A percentile compares a stretch with the other conserved stretches of the same genome.
phyloP scores from a whole-genome alignment of 2,113 vertebrate genomes.

The Anarrhichthys ocellatus region DNA sequence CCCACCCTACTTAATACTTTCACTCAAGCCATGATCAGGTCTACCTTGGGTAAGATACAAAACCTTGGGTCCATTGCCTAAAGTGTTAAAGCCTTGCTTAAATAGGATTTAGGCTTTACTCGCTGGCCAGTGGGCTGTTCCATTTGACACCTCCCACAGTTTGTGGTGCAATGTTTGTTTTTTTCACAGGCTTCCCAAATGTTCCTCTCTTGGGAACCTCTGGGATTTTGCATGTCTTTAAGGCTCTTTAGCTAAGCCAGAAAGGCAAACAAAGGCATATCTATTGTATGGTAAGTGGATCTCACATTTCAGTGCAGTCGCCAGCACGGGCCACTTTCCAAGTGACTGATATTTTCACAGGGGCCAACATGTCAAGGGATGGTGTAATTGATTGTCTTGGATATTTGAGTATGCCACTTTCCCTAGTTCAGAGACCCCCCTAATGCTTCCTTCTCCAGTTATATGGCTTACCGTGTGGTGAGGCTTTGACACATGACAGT shows the following conservation, averaged over 20 bases:
- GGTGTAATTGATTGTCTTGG: slow-evolving; percentile 90
- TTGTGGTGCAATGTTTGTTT: slow-evolving; percentile 72
- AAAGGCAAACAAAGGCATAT: slow-evolving; percentile 85
- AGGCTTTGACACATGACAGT: slow-evolving; percentile 60
- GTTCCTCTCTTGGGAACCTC: slow-evolving; percentile 63
- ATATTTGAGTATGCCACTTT: slow-evolving; percentile 87
- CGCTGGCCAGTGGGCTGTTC: slow-evolving; percentile 56
- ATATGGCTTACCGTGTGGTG: slow-evolving; percentile 49
- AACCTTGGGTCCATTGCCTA: slow-evolving; percentile 38
- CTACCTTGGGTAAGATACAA: slow-evolving; percentile 40
- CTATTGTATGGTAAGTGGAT: slow-evolving; percentile 92
- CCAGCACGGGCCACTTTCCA: slow-evolving; percentile 91
- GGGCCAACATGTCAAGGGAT: slow-evolving; percentile 89
- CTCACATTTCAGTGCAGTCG: slow-evolving; percentile 83
- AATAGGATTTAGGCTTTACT: slow-evolving; percentile 59
- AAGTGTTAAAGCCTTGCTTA: slow-evolving; percentile 56
- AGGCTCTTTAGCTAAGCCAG: slow-evolving; percentile 76
- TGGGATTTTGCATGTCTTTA: slow-evolving; percentile 72
- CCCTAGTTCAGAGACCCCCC: slow-evolving; percentile 80
- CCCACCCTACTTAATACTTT: slow-evolving; percentile 51
- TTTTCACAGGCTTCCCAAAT: slow-evolving; percentile 70
- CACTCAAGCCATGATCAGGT: slow-evolving; percentile 58
- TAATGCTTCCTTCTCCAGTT: slow-evolving; percentile 71
- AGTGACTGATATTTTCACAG: slow-evolving; percentile 91
- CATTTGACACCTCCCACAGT: slow-evolving; percentile 66